These are phyloP conservation scores for Balaeniceps rex DNA, from an alignment of 2,113 vertebrate genomes.

Conservation along the genomic window DNA sequence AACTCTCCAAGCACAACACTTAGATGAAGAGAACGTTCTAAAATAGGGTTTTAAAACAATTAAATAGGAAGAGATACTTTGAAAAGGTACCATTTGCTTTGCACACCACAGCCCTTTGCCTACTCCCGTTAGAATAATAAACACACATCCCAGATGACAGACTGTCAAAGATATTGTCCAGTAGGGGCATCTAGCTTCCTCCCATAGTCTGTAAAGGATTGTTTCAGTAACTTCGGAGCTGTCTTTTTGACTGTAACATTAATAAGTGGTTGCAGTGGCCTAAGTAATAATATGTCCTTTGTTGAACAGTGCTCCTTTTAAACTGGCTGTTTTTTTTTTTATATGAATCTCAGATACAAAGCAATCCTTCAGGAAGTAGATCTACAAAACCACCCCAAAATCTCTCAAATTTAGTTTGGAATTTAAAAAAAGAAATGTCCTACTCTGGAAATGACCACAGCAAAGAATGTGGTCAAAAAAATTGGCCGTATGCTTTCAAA, in stretches of 20 bases:
- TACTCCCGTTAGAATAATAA: not conserved
- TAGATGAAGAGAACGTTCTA: not conserved
- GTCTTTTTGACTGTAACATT: not conserved
- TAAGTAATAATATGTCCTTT: not conserved
- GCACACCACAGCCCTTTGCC: not conserved
- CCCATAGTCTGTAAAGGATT: not conserved
- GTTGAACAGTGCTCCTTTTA: not conserved
- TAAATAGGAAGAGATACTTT: not conserved
- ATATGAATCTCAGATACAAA: not conserved
- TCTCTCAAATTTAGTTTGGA: not conserved
- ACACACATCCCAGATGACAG: not conserved
- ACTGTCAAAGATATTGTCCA: not conserved
- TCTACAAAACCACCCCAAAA: not conserved
- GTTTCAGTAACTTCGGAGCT: not conserved
- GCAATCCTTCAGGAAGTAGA: not conserved
- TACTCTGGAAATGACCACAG: not conserved
- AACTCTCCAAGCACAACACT: slow-evolving; percentile 25
- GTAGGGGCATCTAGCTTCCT: not conserved
- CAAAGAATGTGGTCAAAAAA: not conserved
- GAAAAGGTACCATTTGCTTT: not conserved
- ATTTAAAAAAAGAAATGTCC: not conserved
- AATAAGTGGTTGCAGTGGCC: not conserved
- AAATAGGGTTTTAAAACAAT: not conserved
- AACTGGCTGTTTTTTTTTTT: not conserved
- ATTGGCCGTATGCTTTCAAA: not conserved